These are phyloP conservation scores for Pseudochirops corinnae DNA, from an alignment of 2,797 vertebrate species.

Conservation along the genomic window DNA sequence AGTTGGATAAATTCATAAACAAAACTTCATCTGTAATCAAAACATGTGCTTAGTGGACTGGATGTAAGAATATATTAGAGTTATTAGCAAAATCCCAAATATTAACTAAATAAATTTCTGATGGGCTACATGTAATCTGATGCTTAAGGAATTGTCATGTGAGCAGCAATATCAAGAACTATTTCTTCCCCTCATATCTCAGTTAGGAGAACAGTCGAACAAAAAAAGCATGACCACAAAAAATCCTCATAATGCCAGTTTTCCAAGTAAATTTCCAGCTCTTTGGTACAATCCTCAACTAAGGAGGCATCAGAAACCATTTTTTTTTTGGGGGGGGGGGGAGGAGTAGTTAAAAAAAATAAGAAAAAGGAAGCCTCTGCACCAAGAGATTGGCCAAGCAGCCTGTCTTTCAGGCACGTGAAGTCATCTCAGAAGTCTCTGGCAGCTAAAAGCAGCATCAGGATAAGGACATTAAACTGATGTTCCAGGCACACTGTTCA, in stretches of 20 bases:
- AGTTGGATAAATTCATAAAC: conserved; percentile 16
- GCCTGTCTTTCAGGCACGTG: conserved; percentile 74
- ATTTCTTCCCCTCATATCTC: conserved; percentile 71
- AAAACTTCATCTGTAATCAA: conserved; percentile 21
- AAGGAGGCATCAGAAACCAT: background rate
- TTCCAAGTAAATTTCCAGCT: conserved; percentile 79
- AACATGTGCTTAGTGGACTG: background rate
- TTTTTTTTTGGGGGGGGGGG: background rate
- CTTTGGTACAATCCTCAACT: background rate
- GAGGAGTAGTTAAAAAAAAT: conserved; percentile 38
- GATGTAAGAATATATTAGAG: conserved; percentile 14
- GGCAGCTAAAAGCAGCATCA: conserved; percentile 66
- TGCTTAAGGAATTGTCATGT: conserved; percentile 77
- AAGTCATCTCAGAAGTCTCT: conserved; percentile 74
- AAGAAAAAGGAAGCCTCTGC: conserved; percentile 75
- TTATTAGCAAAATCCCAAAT: conserved; percentile 65
- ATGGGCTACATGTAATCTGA: conserved; percentile 68
- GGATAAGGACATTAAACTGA: conserved; percentile 70
- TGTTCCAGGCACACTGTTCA: conserved; percentile 45
- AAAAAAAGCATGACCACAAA: conserved; percentile 76
- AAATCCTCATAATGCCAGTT: conserved; percentile 74
- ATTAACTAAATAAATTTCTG: conserved; percentile 65
- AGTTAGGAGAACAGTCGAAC: conserved; percentile 58
- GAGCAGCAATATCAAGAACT: conserved; percentile 78
- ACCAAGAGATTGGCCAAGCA: background rate